phyloP scores from a whole-genome alignment of 2,797 vertebrate species.

The Sciaenops ocellatus region DNA sequence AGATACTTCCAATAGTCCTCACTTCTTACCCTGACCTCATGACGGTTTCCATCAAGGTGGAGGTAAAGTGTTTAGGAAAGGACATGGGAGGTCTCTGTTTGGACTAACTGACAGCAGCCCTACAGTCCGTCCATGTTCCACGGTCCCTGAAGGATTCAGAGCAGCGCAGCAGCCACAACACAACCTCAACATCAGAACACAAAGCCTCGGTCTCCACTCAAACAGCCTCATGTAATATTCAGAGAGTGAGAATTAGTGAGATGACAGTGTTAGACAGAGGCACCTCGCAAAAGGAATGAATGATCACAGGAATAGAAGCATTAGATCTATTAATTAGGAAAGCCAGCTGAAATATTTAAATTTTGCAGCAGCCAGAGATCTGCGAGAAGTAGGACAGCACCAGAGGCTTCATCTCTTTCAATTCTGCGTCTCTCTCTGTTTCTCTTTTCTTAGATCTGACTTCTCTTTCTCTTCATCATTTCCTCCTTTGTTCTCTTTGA shows the following conservation, averaged over 20 bases:
- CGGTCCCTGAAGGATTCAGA: neutral
- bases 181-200: neutral
- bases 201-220: neutral
- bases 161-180: neutral
- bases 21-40: too few relatives aligned
- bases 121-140: neutral
- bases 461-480: neutral
- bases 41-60: too few relatives aligned
- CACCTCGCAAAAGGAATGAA: slow-evolving; percentile 67
- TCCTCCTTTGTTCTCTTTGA: slow-evolving; percentile 5
- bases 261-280: slow-evolving; percentile 60
- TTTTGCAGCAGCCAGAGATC: slow-evolving; percentile 40
- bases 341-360: slow-evolving; percentile 80
- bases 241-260: slow-evolving; percentile 56
- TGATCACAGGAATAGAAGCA: slow-evolving; percentile 75
- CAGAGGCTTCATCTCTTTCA: slow-evolving; percentile 35
- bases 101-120: neutral
- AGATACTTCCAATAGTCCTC: neutral
- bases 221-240: slow-evolving; percentile 64
- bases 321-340: slow-evolving; percentile 71
- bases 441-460: neutral
- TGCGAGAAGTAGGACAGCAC: slow-evolving; percentile 70
- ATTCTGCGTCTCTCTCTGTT: neutral
- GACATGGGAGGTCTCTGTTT: neutral
- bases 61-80: too few relatives aligned